Percentiles rank a stretch among this genome's conserved stretches.
Conservation (phyloP, 2,113 vertebrate species). For the Callionymus lyra region DNA sequence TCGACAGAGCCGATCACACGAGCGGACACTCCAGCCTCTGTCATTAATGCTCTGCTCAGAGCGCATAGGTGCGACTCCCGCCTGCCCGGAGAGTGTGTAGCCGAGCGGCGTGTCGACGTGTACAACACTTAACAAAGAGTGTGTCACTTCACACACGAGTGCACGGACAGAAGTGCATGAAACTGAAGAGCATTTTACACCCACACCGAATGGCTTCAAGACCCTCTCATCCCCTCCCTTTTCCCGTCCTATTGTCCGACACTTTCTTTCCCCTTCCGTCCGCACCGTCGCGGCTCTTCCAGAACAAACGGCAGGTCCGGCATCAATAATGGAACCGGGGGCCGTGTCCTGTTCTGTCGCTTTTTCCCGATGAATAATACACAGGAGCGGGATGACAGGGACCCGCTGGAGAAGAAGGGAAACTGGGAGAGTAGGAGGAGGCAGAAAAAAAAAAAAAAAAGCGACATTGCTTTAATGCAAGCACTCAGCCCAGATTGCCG, state of each 20-base stretch:
- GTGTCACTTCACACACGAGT: conserved; percentile 40
- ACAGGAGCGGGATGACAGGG: conserved; percentile 37
- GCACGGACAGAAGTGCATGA: conserved; percentile 26
- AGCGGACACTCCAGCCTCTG: conserved; percentile 10
- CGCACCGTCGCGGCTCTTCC: conserved; percentile 28
- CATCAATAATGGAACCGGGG: conserved; percentile 64
- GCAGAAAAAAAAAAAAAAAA: conserved; percentile 19
- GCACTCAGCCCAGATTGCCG: conserved; percentile 58
- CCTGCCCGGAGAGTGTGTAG: conserved; percentile 18
- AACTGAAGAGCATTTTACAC: conserved; percentile 32
- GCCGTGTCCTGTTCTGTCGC: conserved; percentile 58
- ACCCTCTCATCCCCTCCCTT: conserved; percentile 14
- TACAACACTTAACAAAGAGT: conserved; percentile 37
- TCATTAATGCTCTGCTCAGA: conserved; percentile 35
- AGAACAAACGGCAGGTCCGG: conserved; percentile 47
- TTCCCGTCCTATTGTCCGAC: conserved; percentile 15
- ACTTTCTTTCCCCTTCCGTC: conserved; percentile 11
- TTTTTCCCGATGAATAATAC: conserved; percentile 67
- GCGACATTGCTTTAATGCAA: conserved; percentile 46
- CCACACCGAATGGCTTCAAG: conserved; percentile 24
- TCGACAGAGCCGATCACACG: conserved; percentile 26
- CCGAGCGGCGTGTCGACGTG: conserved; percentile 32
- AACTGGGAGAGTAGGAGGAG: conserved; percentile 19
- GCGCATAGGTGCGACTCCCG: conserved; percentile 4
- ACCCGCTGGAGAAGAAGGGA: conserved; percentile 27